phyloP scores from a whole-genome alignment of 2,888 invertebrate species.

The Pristionchus maxplancki region DNA sequence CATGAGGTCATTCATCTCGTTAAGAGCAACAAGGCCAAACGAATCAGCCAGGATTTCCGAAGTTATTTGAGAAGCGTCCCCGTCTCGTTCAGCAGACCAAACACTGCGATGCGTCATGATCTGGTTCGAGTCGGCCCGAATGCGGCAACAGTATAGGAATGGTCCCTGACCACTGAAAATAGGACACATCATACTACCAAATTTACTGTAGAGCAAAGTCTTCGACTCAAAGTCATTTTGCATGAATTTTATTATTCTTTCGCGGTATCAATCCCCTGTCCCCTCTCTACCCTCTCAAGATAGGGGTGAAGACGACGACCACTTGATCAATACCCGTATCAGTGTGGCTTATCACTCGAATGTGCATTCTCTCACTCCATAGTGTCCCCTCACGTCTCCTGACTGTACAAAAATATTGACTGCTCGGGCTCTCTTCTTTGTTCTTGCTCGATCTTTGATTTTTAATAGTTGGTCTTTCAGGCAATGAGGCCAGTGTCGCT shows the following conservation, averaged over 20 bases:
- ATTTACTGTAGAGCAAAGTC: no score
- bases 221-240: no score
- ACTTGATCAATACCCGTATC: conserved; percentile 32
- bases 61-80: not conserved
- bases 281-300: not conserved
- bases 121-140: not conserved
- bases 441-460: not conserved
- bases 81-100: not conserved
- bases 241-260: no score
- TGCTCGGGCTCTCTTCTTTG: not conserved
- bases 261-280: not conserved
- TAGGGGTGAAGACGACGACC: not conserved
- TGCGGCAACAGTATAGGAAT: not conserved
- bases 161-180: not conserved
- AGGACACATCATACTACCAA: no score
- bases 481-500: not conserved
- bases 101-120: conserved; percentile 2
- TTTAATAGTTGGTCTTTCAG: no score
- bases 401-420: conserved; percentile 26
- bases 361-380: conserved; percentile 17
- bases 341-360: conserved; percentile 22
- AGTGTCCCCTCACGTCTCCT: not conserved
- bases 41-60: not conserved
- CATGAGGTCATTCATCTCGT: not conserved
- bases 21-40: not conserved